These are phyloP conservation scores for Thymelicus acteon DNA, from an alignment of 2,888 invertebrate genomes.

Conservation along the genomic window DNA sequence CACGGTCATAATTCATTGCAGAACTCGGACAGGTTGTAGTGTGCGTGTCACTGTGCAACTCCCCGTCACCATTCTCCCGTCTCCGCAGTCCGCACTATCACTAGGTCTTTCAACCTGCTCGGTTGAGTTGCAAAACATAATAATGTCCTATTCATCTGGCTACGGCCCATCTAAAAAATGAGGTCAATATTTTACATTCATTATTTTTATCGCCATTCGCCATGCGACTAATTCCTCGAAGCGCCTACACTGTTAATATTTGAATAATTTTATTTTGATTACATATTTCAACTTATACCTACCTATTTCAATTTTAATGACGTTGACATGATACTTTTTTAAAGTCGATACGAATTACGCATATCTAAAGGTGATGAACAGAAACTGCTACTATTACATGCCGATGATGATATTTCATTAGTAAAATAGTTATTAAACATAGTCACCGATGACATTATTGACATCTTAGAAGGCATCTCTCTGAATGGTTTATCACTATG, in stretches of 20 bases:
- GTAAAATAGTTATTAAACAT: conserved; percentile 1
- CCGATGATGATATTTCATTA: neutral
- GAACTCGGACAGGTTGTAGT: conserved; percentile 24
- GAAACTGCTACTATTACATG: too few species aligned
- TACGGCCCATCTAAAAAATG: conserved; percentile 17
- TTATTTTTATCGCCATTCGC: conserved; percentile 5
- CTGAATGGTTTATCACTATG: conserved; percentile 14
- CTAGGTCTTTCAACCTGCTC: conserved; percentile 41
- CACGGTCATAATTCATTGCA: conserved; percentile 33
- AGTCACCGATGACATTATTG: neutral
- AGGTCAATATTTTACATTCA: conserved; percentile 30
- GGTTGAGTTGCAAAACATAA: conserved; percentile 26
- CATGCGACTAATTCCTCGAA: conserved; percentile 8
- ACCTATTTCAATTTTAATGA: too few species aligned
- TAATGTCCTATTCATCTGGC: conserved; percentile 13
- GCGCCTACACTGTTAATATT: conserved; percentile 13
- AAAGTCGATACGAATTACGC: too few species aligned
- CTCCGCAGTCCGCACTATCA: conserved; percentile 11
- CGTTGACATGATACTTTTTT: too few species aligned
- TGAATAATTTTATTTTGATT: neutral
- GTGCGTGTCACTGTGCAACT: conserved; percentile 26
- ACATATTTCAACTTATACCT: too few species aligned
- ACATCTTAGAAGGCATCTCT: neutral
- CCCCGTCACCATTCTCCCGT: conserved; percentile 12
- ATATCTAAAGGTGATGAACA: too few species aligned